These are phyloP conservation scores for Ptychobarbus kaznakovi DNA, from an alignment of 2,797 vertebrate species.

Conservation along the genomic window DNA sequence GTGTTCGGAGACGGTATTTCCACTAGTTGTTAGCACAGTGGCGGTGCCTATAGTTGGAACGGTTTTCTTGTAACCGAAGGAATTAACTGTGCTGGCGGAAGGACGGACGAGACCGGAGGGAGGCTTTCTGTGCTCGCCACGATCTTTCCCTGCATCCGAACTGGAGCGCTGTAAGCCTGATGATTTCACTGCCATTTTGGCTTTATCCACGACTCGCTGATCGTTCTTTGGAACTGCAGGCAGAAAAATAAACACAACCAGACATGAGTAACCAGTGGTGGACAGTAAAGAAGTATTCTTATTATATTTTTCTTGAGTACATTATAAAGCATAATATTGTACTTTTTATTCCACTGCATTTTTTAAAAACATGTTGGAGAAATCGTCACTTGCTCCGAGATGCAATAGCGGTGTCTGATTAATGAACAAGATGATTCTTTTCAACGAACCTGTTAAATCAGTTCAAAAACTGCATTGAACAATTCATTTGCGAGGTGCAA, in stretches of 20 bases:
- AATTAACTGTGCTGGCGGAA: slow-evolving; percentile 83
- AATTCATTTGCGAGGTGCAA: neutral
- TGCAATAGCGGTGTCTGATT: neutral
- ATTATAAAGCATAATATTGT: neutral
- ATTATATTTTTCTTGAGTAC: too few species aligned
- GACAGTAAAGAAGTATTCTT: neutral
- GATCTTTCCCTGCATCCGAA: slow-evolving; percentile 91
- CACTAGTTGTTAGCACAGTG: slow-evolving; percentile 75
- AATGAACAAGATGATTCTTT: neutral
- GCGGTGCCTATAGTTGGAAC: slow-evolving; percentile 73
- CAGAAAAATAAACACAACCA: slow-evolving; percentile 5
- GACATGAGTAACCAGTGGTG: neutral
- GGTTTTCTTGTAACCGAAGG: slow-evolving; percentile 93
- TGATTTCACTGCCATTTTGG: slow-evolving; percentile 86
- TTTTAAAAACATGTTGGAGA: neutral
- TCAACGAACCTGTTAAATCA: neutral
- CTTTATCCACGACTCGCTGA: slow-evolving; percentile 85
- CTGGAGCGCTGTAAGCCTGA: slow-evolving; percentile 91
- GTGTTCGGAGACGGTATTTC: slow-evolving; percentile 69
- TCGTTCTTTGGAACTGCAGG: slow-evolving; percentile 76
- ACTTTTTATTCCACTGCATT: neutral
- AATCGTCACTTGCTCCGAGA: neutral
- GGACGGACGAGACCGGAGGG: slow-evolving; percentile 90
- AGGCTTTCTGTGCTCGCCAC: slow-evolving; percentile 88
- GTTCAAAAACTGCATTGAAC: neutral